Percentiles rank a stretch among this genome's conserved stretches.
Evolutionary conservation across 2,888 invertebrate genomes (phyloP).

Genomic region (Leptogaster cylindrica): DNA sequence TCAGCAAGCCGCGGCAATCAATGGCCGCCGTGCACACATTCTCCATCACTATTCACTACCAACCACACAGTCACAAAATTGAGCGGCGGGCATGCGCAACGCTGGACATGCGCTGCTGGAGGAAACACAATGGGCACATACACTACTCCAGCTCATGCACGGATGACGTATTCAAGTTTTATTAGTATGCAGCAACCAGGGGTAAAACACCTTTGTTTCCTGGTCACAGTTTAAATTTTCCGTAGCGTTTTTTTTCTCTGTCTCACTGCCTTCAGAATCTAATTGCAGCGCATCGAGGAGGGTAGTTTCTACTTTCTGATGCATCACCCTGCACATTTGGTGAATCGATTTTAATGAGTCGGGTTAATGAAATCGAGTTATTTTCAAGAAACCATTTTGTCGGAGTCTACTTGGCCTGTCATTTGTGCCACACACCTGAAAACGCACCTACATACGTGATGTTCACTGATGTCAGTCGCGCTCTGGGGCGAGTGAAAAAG

Average conservation of each 20-base stretch:
- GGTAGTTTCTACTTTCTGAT: no score
- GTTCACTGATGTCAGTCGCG: not conserved
- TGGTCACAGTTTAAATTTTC: constrained; percentile 14
- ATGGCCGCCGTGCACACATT: not conserved
- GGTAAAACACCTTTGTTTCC: constrained; percentile 31
- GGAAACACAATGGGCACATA: not conserved
- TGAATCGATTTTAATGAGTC: no score
- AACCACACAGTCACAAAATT: no score
- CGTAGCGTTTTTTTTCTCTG: not conserved
- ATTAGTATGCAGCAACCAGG: constrained; percentile 4
- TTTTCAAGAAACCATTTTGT: no score
- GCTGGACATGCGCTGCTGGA: not conserved
- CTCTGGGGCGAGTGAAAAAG: no score
- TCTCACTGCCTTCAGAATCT: not conserved
- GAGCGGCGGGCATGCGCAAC: not conserved
- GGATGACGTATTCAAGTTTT: not conserved
- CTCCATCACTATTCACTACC: no score
- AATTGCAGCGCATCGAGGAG: not conserved
- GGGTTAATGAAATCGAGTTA: no score
- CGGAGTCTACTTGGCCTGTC: no score
- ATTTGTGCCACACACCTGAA: no score
- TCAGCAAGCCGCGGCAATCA: constrained; percentile 27
- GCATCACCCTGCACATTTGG: no score
- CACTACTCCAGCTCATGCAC: no score
- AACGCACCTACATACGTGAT: no score